Evolutionary conservation across 1,140 invertebrate species (phyloP), one percentile per base, ranked within the genome.

Genomic region (Penaeus chinensis): DNA sequence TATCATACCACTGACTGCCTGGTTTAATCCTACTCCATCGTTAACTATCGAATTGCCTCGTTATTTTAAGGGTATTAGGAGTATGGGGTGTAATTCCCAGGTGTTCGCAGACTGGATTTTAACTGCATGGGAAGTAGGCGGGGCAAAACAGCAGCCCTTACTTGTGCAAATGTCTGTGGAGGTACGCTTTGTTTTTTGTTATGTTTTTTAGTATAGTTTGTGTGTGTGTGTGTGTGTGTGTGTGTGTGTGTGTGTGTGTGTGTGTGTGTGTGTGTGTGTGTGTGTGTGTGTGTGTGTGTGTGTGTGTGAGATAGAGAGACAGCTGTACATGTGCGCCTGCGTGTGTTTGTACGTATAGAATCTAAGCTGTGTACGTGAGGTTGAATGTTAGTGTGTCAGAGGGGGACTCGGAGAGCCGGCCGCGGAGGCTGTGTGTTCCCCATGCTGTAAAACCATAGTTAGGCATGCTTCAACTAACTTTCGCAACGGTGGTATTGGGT

Each of bases 11-110:
- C 47, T 47, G 76, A 19, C 76, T 79, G 60, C 78, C 85, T 76
- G 74, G 80, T 81, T 86, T 86, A 86, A 86, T 86, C 85, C 77
- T 54, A 65, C 62, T 86, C 62, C 85, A 86, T 86, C 85, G 85
- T 86, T 86, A 63, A 80, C 78, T 81, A 63, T 62, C 79, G 71
- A 62, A 86, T 76, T 61, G 42, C 84, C 74, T 85, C 84, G 84
- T 85, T 78, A 61, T 32, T 27, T 77, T 60, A 62, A 85, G 60
- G 60, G 54, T 65, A 47, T 63, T 76, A n/a, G 32, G 76, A 37
- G 32, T 61, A 22, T 24, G 63, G 85, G 63, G 42, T 24, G 77
- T 80, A 79, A 65, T 86, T 86, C 32, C 20, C 77, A 42, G 47
- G 66, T 65, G 84, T 61, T 84, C 76, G 20, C 22, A 11, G 20